phyloP scores from a whole-genome alignment of 2,797 vertebrate species.

The Anguilla obscura region DNA sequence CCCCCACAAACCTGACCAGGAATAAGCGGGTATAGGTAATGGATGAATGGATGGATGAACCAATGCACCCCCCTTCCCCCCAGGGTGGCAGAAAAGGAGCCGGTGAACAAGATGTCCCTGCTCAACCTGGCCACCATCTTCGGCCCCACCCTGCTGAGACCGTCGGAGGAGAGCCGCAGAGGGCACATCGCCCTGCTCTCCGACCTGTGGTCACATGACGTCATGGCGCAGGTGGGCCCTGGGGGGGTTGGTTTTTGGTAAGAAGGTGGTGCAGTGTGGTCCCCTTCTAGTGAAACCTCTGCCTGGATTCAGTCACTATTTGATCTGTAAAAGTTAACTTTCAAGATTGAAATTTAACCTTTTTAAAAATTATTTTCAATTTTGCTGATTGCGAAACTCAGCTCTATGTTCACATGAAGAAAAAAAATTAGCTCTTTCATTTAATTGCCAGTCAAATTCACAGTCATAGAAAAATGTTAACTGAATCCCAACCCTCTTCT shows the following conservation, averaged over 20 bases:
- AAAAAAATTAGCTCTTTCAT: not conserved
- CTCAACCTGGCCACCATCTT: slow-evolving; percentile 97
- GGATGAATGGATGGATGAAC: no score
- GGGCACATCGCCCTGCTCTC: slow-evolving; percentile 86
- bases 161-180: slow-evolving; percentile 91
- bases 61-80: not conserved
- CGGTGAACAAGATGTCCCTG: slow-evolving; percentile 98
- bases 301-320: not conserved
- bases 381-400: not conserved
- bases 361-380: not conserved
- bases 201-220: slow-evolving; percentile 98
- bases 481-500: not conserved
- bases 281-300: not conserved
- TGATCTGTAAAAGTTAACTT: not conserved
- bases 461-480: not conserved
- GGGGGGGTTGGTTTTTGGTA: not conserved
- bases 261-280: not conserved
- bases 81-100: slow-evolving; percentile 97
- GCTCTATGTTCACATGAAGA: not conserved
- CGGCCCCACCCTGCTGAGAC: slow-evolving; percentile 93
- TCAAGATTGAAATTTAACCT: not conserved
- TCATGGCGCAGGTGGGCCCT: slow-evolving; percentile 91
- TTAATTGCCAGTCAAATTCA: not conserved
- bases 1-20: no score
- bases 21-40: no score